Evolutionary conservation across 2,888 invertebrate genomes (phyloP), one percentile per base, ranked within the genome.

Genomic region (Philereme vetulata): DNA sequence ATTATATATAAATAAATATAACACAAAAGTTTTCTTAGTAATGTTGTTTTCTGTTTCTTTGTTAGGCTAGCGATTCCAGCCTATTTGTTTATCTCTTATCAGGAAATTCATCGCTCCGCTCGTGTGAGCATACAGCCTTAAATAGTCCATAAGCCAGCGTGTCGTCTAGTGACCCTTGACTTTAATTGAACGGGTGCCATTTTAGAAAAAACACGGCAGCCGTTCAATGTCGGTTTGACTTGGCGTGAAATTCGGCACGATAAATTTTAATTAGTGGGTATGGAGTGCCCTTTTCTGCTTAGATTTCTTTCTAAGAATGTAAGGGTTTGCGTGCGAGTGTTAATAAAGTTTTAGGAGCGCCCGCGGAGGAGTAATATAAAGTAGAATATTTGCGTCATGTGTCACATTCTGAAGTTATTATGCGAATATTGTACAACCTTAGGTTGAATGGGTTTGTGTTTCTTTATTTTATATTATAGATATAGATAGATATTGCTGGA

Each of bases 131-230:
- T 57, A 63, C 56, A 62, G 34, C 57, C 38, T 45, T 51, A 48
- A 70, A 71, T 72, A 71, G 65, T 66, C 66, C 67, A 71, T 72
- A 70, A 72, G 68, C 71, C 67, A 68, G 58, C 58, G 58, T 65
- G 65, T 54, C 65, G 66, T 71, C 71, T 65, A 72, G 69, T 69
- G 71, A 68, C 74, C 72, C 74, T 75, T 65, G 65, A 67, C 65
- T 70, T 62, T 71, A 78, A 76, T 76, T 74, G 75, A 77, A 73
- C 70, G 71, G 71, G 64, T 67, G 71, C 69, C 68, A 70, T 72
- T 75, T 71, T 66, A 66, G 65, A 72, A 72, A n/a, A 74, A 70
- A 71, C 68, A 66, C 65, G 63, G 62, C 60, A 62, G 62, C 49
- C 57, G 47, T 57, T 36, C 53, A 45, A 38, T 51, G 54, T 48